Evolutionary conservation across 2,797 vertebrate species (phyloP), one percentile per base, ranked within the genome.

Genomic region (Acomys russatus): DNA sequence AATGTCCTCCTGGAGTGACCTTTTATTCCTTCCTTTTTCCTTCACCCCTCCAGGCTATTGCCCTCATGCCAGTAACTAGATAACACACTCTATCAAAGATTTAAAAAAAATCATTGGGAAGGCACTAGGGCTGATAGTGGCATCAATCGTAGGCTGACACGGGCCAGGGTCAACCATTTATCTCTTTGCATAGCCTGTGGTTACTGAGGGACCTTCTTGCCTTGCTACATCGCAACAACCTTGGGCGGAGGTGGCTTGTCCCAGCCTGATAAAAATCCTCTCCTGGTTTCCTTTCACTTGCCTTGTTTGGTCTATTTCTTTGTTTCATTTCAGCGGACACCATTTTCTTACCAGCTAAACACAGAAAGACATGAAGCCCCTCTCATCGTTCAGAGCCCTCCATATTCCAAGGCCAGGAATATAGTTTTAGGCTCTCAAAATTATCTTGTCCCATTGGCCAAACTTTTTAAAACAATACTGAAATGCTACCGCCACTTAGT

Each of bases 1-100:
- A 99, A 98, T 99, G 99, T 99, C 99, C 99, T 99, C 99, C 98
- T 99, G 99, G 98, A 99, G 99, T 99, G 99, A 99, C 99, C 99
- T 99, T 99, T 98, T 98, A 97, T 98, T 97, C 97, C 98, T 87
- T 92, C 95, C 96, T 99, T 44, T 99, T 99, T 96, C 98, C 97
- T 98, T 98, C 70, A 94, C 73, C 99, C 99, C 99, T 99, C 98
- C 98, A 96, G 99, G 99, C 99, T 98, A 98, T 99, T 99, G 99
- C 99, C 99, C 99, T 99, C 98, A n/a, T 99, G 99, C 99, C 99
- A 99, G 99, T 99, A 99, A 99, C 99, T 99, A 99, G 99, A 99
- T 99, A 99, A 99, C 99, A 99, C 99, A 99, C 99, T 99, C 99
- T 99, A 99, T 99, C 99, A 99, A 99, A 99, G 99, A 99, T 99